A percentile compares a stretch with the other conserved stretches of the same genome.
Conservation (phyloP, 92 coral and sea anemone species). For the Zoanthus gigantus region DNA sequence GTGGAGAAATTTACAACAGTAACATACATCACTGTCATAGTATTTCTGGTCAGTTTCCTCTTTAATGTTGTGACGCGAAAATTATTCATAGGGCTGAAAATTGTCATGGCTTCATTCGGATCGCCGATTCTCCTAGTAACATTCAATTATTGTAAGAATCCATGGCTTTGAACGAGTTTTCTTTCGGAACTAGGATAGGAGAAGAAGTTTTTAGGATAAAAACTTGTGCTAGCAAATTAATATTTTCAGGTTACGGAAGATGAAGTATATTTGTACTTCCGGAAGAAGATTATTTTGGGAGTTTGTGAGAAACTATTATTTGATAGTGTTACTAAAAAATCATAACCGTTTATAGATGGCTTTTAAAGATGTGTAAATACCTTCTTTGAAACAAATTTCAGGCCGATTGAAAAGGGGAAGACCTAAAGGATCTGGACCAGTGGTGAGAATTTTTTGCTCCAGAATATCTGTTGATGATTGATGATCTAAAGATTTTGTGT, state of each 20-base stretch:
- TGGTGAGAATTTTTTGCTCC: constrained; percentile 15
- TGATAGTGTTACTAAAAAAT: background rate
- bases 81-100: constrained; percentile 22
- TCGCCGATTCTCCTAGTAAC: constrained; percentile 49
- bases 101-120: constrained; percentile 53
- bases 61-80: constrained; percentile 19
- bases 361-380: background rate
- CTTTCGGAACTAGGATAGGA: background rate
- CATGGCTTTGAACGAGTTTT: constrained; percentile 6
- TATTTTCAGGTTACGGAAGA: background rate
- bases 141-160: constrained; percentile 46
- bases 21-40: background rate
- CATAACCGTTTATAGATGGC: background rate
- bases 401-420: constrained; percentile 48
- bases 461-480: background rate
- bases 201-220: background rate
- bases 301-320: background rate
- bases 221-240: background rate
- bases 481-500: background rate
- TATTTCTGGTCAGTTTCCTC: constrained; percentile 39
- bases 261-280: constrained; percentile 19
- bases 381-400: background rate
- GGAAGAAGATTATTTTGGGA: constrained; percentile 34
- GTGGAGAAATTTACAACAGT: constrained; percentile 37
- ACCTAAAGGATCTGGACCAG: constrained; percentile 34